phyloP scores from a whole-genome alignment of 2,888 invertebrate genomes.

The Tipula helvola region DNA sequence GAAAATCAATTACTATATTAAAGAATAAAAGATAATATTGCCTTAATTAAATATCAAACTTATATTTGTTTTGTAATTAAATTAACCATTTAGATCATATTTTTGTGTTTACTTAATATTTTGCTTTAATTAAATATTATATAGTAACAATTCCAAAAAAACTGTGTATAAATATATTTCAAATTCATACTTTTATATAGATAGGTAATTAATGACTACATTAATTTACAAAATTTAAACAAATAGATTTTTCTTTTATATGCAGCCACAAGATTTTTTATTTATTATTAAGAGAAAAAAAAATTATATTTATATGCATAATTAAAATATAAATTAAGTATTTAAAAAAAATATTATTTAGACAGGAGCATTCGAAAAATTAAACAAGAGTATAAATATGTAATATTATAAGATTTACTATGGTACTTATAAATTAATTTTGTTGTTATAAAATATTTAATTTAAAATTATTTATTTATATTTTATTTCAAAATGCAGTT shows the following conservation, averaged over 20 bases:
- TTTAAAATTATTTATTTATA: neutral
- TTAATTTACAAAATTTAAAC: neutral
- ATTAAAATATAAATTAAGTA: neutral
- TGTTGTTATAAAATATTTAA: neutral
- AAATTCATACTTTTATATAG: slow-evolving; percentile 4
- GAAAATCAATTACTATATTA: neutral
- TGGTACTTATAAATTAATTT: neutral
- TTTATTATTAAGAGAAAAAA: neutral
- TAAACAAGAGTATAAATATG: neutral
- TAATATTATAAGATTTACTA: neutral
- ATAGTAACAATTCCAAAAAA: neutral
- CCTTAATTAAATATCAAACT: neutral
- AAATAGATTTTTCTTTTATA: neutral
- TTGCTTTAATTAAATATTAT: neutral
- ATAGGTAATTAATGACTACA: neutral
- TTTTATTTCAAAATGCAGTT: neutral
- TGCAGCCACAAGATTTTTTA: neutral
- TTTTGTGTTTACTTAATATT: neutral
- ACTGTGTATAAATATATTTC: neutral
- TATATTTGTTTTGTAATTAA: neutral
- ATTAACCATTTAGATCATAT: neutral
- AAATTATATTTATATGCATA: neutral
- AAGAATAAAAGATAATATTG: neutral
- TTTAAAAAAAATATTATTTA: neutral
- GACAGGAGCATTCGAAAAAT: neutral